Evolutionary conservation across 2,888 invertebrate species (phyloP).

Genomic region (Brachypalpus laphriformis): DNA sequence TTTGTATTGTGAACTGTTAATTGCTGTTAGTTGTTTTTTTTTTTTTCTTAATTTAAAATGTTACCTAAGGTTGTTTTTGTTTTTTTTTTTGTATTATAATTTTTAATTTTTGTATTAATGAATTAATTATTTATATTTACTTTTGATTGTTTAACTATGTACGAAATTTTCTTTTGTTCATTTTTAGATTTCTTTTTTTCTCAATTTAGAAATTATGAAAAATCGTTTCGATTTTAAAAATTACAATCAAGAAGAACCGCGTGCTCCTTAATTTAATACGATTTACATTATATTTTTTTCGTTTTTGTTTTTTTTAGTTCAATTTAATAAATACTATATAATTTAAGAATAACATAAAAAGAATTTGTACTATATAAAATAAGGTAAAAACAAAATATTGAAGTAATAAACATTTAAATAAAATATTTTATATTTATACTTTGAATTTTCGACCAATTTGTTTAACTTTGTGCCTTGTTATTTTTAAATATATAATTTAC

Average conservation of each 20-base stretch:
- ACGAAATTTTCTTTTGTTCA: slow-evolving; percentile 57
- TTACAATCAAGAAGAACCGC: slow-evolving; percentile 66
- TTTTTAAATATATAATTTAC: slow-evolving; percentile 11
- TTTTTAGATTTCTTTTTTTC: slow-evolving; percentile 20
- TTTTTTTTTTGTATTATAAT: slow-evolving; percentile 32
- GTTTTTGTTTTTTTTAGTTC: slow-evolving; percentile 18
- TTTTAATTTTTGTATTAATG: slow-evolving; percentile 49
- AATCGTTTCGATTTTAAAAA: slow-evolving; percentile 67
- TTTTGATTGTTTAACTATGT: slow-evolving; percentile 75
- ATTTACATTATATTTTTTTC: slow-evolving; percentile 22
- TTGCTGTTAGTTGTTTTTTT: slow-evolving; percentile 53
- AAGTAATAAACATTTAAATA: neutral
- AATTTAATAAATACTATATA: slow-evolving; percentile 64
- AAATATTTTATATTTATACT: slow-evolving; percentile 2
- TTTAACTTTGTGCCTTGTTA: slow-evolving; percentile 63
- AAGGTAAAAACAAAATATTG: slow-evolving; percentile 14
- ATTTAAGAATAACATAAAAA: slow-evolving; percentile 60
- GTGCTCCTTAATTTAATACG: slow-evolving; percentile 58
- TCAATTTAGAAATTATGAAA: slow-evolving; percentile 62
- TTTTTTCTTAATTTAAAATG: slow-evolving; percentile 63
- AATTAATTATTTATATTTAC: slow-evolving; percentile 66
- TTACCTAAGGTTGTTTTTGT: slow-evolving; percentile 54
- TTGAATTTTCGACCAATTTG: slow-evolving; percentile 62
- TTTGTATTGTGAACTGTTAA: slow-evolving; percentile 62
- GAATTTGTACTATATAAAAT: slow-evolving; percentile 69